These are phyloP conservation scores for Acleris holmiana DNA, from an alignment of 2,888 invertebrate genomes.

Conservation along the genomic window DNA sequence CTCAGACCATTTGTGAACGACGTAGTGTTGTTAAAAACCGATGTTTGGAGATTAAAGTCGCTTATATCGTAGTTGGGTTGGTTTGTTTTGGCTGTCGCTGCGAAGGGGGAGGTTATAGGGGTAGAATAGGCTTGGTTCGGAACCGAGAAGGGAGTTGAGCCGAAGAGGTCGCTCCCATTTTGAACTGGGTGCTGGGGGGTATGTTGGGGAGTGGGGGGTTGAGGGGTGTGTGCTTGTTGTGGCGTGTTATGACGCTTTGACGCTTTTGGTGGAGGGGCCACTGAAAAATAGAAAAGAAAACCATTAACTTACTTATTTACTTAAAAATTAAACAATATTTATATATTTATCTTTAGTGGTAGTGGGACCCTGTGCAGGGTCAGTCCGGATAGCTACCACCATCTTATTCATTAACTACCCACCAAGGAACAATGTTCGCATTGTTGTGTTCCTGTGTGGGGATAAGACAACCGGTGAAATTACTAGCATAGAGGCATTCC, in stretches of 20 bases:
- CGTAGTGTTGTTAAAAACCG: constrained; percentile 69
- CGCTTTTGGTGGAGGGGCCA: constrained; percentile 95
- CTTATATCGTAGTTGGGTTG: constrained; percentile 78
- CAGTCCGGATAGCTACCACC: too few relatives aligned
- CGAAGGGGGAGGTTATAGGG: constrained; percentile 49
- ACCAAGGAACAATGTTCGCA: too few relatives aligned
- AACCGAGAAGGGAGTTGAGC: constrained; percentile 90
- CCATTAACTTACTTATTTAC: not conserved
- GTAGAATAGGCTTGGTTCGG: constrained; percentile 50
- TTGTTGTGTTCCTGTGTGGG: too few relatives aligned
- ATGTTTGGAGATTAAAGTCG: constrained; percentile 76
- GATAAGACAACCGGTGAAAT: too few relatives aligned
- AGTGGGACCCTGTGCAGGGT: too few relatives aligned
- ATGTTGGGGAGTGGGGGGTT: constrained; percentile 46
- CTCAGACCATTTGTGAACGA: constrained; percentile 75
- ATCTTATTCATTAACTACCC: too few relatives aligned
- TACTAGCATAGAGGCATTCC: too few relatives aligned
- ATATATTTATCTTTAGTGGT: too few relatives aligned
- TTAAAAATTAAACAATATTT: not conserved
- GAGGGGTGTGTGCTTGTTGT: constrained; percentile 48
- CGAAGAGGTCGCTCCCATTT: constrained; percentile 90
- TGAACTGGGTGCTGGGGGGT: constrained; percentile 57
- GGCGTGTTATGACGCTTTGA: constrained; percentile 77
- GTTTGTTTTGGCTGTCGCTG: constrained; percentile 47
- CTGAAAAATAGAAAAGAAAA: constrained; percentile 75